Conservation (phyloP, 2,113 vertebrate genomes). For the Elanoides forficatus region DNA sequence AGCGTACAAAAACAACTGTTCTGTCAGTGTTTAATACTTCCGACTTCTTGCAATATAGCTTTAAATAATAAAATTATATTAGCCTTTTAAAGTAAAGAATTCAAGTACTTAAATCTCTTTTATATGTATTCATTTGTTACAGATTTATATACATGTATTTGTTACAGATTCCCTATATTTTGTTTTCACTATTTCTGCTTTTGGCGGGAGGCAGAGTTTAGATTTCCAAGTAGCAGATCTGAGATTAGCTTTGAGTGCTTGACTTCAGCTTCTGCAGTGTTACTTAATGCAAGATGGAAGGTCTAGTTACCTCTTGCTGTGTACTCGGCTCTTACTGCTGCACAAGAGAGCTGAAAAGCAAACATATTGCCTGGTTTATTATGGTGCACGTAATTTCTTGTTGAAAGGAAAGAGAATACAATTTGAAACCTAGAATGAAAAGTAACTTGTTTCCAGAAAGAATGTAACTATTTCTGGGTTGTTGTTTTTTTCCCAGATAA, state of each 20-base stretch:
- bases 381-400: neutral
- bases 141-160: neutral
- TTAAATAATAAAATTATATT: neutral
- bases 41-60: neutral
- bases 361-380: neutral
- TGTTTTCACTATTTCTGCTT: neutral
- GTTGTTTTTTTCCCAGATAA: slow-evolving; percentile 73
- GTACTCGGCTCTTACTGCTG: neutral
- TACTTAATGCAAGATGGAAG: neutral
- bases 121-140: neutral
- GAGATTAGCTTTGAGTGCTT: neutral
- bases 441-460: neutral
- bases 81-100: neutral
- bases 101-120: neutral
- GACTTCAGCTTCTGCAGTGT: neutral
- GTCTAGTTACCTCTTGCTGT: neutral
- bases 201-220: neutral
- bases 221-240: neutral
- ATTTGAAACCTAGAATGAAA: neutral
- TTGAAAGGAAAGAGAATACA: neutral
- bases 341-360: neutral
- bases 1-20: neutral
- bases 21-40: neutral
- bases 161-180: neutral
- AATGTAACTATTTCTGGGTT: neutral